Base-by-base conservation (phyloP, 1,140 invertebrate genomes). In the Teleopsis dalmanni region DNA sequence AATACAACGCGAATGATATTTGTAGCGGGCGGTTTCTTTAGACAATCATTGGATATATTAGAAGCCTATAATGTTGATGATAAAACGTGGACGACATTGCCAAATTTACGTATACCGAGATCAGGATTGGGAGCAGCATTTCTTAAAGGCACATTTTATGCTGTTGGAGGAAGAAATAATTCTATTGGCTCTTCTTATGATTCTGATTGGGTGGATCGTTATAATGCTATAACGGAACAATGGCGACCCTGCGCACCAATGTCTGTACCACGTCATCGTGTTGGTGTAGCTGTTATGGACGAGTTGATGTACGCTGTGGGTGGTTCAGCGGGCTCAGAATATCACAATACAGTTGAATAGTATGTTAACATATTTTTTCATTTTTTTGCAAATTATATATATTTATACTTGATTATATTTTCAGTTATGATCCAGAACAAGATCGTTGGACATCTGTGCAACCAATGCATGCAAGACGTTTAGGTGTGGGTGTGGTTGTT, bases 251-350 rank as follows among this genome's bases (percentile, higher is more conserved):
- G 86, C 56, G 81, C 79, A 53, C 84, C 87, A 5, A 92, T 94
- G 88, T 82, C 84, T 14, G 81, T 84, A 26, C 81, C 89, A 0
- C 75, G 91, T 43, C 90, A 92, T 72, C 78, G 91, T 53, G 85
- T 92, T 5, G 90, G 89, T 14, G 88, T 92, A 14, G 88, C 88
- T n/a, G 88, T 91, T 11, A 88, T 95, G 80, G 91, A 95, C 68
- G 87, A 86, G 27, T 73, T 89, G 36, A 74, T 95, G 37, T 95
- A 95, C 68, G 91, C 91, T 25, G 84, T 94, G 6, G 91, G 91
- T 44, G 92, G 92, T 3, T 90, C 88, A 18, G 82, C 87, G 10
- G 87, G 85, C 13, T 77, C 78, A 2, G 82, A 84, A 56, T 88
- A 88, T 72, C 89, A 92, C 60, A 86, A 82, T 58, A 84, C 84